Conservation (phyloP, 1,140 invertebrate species). For the Sipha flava region DNA sequence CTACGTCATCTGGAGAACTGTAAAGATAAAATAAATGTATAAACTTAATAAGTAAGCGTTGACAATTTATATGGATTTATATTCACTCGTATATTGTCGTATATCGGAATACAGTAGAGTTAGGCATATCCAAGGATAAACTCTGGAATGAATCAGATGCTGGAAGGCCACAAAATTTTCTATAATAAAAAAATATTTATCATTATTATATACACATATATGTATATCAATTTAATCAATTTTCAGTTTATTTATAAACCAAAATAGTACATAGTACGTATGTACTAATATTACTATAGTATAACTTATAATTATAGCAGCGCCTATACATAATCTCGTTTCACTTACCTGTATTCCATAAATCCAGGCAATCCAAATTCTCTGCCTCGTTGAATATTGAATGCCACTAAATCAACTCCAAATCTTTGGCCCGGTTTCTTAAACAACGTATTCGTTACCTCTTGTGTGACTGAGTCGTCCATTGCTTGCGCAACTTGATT, state of each 20-base stretch:
- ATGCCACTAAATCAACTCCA: slow-evolving; percentile 74
- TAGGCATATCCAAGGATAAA: slow-evolving; percentile 77
- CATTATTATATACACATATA: neutral
- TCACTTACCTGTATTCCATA: slow-evolving; percentile 39
- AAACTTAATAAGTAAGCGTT: neutral
- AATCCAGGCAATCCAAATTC: slow-evolving; percentile 83
- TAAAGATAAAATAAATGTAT: neutral
- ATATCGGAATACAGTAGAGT: slow-evolving; percentile 73
- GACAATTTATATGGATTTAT: neutral
- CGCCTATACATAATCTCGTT: too few species aligned
- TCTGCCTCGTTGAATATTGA: slow-evolving; percentile 73
- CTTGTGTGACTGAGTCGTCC: slow-evolving; percentile 88
- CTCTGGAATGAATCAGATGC: slow-evolving; percentile 71
- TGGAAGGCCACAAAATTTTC: slow-evolving; percentile 81
- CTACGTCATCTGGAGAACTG: slow-evolving; percentile 75
- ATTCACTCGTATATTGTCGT: slow-evolving; percentile 64
- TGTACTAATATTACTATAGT: too few species aligned
- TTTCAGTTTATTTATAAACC: too few species aligned
- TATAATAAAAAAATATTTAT: slow-evolving; percentile 40
- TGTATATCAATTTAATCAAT: too few species aligned
- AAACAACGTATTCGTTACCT: slow-evolving; percentile 80
- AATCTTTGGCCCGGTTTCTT: slow-evolving; percentile 73
- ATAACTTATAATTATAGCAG: too few species aligned
- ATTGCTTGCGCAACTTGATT: slow-evolving; percentile 92
- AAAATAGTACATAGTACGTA: too few species aligned